phyloP scores from a whole-genome alignment of 2,113 vertebrate species.

The Empidonax traillii region DNA sequence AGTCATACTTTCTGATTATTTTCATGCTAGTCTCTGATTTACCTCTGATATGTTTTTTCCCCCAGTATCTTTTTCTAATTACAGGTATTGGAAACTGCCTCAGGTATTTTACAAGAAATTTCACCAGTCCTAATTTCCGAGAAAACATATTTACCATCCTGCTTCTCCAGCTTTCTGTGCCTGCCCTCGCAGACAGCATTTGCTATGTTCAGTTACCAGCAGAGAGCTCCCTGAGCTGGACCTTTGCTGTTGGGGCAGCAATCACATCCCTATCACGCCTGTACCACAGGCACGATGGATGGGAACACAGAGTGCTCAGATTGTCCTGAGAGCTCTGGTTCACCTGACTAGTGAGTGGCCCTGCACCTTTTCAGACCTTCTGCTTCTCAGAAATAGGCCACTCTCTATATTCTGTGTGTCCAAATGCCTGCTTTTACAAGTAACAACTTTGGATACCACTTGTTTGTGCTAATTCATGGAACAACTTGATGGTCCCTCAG shows the following conservation, averaged over 20 bases:
- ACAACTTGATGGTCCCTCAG: not conserved
- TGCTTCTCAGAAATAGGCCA: not conserved
- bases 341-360: not conserved
- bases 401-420: not conserved
- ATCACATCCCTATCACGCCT: rapidly evolving
- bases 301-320: not conserved
- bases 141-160: not conserved
- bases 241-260: not conserved
- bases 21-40: not conserved
- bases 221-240: not conserved
- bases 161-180: not conserved
- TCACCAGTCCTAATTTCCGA: not conserved
- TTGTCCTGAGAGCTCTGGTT: not conserved
- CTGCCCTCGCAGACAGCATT: not conserved
- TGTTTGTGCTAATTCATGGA: not conserved
- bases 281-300: rapidly evolving
- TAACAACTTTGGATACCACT: not conserved
- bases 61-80: not conserved
- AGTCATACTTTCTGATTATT: not conserved
- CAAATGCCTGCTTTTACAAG: not conserved
- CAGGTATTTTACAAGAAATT: not conserved
- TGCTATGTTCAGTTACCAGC: not conserved
- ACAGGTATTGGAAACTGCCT: not conserved
- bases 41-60: not conserved
- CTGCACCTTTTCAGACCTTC: not conserved